phyloP scores from a whole-genome alignment of 2,797 vertebrate genomes.

The Melanotaenia trifasciata region DNA sequence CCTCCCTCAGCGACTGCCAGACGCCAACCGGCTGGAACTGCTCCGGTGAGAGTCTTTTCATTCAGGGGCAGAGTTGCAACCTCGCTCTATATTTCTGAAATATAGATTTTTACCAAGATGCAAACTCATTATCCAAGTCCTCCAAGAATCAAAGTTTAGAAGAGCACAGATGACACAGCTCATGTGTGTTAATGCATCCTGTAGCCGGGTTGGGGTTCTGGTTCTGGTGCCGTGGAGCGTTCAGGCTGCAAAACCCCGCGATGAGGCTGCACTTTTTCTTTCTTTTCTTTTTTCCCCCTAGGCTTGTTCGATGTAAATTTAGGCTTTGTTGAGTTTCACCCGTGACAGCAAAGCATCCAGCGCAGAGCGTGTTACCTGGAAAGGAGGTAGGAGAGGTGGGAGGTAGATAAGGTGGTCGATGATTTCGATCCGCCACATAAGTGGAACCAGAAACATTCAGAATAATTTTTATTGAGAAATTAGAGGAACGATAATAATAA shows the following conservation, averaged over 20 bases:
- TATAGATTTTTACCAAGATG: not conserved
- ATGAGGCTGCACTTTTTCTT: not conserved
- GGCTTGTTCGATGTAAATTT: slow-evolving; percentile 28
- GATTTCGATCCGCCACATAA: slow-evolving; percentile 24
- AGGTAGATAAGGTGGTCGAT: slow-evolving; percentile 10
- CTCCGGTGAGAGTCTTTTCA: slow-evolving; percentile 88
- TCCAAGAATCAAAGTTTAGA: slow-evolving; percentile 44
- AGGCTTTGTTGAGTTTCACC: slow-evolving; percentile 14
- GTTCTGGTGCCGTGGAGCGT: slow-evolving; percentile 3
- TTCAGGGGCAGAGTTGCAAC: slow-evolving; percentile 16
- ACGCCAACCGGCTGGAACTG: slow-evolving; percentile 99
- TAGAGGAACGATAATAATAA: too few relatives aligned
- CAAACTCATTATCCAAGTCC: slow-evolving; percentile 4
- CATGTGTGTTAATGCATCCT: not conserved
- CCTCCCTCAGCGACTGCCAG: slow-evolving; percentile 98
- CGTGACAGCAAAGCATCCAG: slow-evolving; percentile 5
- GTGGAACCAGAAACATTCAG: slow-evolving; percentile 25
- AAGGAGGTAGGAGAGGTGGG: not conserved
- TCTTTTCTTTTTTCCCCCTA: slow-evolving; percentile 1
- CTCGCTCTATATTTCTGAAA: not conserved
- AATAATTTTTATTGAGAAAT: not conserved
- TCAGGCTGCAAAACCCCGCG: slow-evolving; percentile 36
- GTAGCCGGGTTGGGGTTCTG: not conserved
- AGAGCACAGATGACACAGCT: not conserved
- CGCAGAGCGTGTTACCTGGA: slow-evolving; percentile 12